These are phyloP conservation scores for Phrynocephalus vlangalii DNA, from an alignment of 2,797 vertebrate genomes.

Conservation along the genomic window DNA sequence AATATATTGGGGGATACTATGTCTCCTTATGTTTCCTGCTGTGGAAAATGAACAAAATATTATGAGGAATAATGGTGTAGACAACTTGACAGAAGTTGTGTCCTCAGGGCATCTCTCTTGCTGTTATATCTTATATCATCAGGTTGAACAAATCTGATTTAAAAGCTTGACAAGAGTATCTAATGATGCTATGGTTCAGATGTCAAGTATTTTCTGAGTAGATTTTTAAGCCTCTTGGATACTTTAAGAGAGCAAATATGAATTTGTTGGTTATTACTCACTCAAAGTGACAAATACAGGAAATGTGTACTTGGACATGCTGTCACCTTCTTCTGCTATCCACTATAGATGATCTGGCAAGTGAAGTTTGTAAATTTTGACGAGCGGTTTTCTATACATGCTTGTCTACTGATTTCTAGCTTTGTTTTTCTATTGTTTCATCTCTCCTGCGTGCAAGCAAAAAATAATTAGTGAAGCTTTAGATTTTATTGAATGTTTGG, in stretches of 20 bases:
- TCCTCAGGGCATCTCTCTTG: too few relatives aligned
- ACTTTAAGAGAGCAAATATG: not conserved
- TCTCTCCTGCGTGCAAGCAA: slow-evolving; percentile 5
- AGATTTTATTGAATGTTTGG: slow-evolving; percentile 20
- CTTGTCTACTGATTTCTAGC: slow-evolving; percentile 26
- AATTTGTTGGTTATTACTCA: slow-evolving; percentile 29
- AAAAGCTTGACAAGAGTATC: not conserved
- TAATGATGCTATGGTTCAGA: not conserved
- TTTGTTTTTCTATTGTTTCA: slow-evolving; percentile 21
- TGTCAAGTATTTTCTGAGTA: slow-evolving; percentile 12
- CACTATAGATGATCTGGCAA: slow-evolving; percentile 1
- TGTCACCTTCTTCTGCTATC: slow-evolving; percentile 4
- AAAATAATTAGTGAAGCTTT: slow-evolving; percentile 12
- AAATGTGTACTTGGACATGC: not conserved
- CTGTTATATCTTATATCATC: not conserved
- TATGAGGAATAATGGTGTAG: not conserved
- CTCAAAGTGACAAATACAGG: slow-evolving; percentile 4
- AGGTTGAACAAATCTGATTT: slow-evolving; percentile 2
- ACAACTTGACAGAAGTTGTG: not conserved
- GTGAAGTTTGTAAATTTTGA: slow-evolving; percentile 23
- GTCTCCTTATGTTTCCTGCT: too few relatives aligned
- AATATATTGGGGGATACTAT: too few relatives aligned
- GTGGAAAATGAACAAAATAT: too few relatives aligned
- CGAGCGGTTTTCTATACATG: not conserved
- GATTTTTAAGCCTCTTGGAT: not conserved